These are phyloP conservation scores for Python bivittatus DNA, from an alignment of 2,113 vertebrate genomes.

Conservation along the genomic window DNA sequence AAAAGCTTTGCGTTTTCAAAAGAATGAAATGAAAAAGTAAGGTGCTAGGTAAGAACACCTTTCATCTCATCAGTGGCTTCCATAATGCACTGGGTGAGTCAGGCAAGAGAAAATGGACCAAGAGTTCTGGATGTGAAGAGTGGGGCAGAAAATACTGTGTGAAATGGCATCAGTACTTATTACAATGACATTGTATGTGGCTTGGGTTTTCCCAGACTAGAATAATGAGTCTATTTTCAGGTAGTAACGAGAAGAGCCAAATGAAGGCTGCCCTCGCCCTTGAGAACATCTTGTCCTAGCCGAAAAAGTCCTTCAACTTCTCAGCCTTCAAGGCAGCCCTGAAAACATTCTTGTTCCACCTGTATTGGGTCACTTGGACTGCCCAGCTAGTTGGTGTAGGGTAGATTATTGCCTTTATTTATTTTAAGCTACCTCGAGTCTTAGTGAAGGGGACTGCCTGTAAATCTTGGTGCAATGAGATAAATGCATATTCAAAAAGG, in stretches of 20 bases:
- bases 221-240: not conserved
- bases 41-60: not conserved
- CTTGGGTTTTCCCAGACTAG: not conserved
- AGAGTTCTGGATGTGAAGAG: not conserved
- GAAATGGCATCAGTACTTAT: not conserved
- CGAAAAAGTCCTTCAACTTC: not conserved
- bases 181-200: not conserved
- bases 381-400: not conserved
- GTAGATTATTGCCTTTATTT: not conserved
- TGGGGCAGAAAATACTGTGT: not conserved
- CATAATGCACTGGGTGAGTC: not conserved
- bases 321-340: not conserved
- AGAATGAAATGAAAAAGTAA: not conserved
- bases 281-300: not conserved
- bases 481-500: not conserved
- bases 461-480: not conserved
- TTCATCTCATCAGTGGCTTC: not conserved
- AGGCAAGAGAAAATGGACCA: not conserved
- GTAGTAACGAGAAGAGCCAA: not conserved
- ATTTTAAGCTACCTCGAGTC: not conserved
- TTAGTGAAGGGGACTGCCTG: not conserved
- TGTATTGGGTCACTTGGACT: not conserved
- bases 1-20: not conserved
- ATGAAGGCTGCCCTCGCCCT: not conserved
- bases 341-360: not conserved